Evolutionary conservation across 2,888 invertebrate species (phyloP).

Genomic region (Elysia crispata): DNA sequence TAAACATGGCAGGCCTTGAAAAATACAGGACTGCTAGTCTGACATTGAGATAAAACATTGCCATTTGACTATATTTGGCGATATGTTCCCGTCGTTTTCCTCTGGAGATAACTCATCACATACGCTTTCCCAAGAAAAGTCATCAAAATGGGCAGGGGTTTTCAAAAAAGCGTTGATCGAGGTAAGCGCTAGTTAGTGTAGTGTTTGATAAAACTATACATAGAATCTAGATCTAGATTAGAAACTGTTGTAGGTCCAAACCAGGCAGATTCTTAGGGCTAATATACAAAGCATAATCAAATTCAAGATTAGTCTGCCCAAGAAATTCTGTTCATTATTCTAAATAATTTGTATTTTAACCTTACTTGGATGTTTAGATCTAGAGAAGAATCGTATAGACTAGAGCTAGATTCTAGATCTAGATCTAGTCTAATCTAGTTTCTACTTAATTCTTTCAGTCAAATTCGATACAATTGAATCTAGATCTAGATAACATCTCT

Average conservation of each 20-base stretch:
- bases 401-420: background rate
- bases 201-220: too few species aligned
- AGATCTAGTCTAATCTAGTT: background rate
- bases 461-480: too few species aligned
- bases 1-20: conserved; percentile 56
- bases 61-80: conserved; percentile 31
- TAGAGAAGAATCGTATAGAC: too few species aligned
- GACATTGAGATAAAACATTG: conserved; percentile 24
- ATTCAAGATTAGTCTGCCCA: too few species aligned
- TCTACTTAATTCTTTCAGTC: background rate
- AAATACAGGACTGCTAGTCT: conserved; percentile 15
- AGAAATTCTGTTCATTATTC: too few species aligned
- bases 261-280: too few species aligned
- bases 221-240: too few species aligned
- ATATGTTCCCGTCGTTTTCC: conserved; percentile 51
- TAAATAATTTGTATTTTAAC: too few species aligned
- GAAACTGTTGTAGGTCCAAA: too few species aligned
- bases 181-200: conserved; percentile 79
- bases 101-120: conserved; percentile 50
- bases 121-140: conserved; percentile 86
- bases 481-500: too few species aligned
- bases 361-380: background rate
- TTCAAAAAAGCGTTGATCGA: conserved; percentile 91
- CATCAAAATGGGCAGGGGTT: conserved; percentile 93
- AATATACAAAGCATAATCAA: too few species aligned